Base-by-base conservation (phyloP, 1,140 invertebrate species). In the Agrypnia vestita region DNA sequence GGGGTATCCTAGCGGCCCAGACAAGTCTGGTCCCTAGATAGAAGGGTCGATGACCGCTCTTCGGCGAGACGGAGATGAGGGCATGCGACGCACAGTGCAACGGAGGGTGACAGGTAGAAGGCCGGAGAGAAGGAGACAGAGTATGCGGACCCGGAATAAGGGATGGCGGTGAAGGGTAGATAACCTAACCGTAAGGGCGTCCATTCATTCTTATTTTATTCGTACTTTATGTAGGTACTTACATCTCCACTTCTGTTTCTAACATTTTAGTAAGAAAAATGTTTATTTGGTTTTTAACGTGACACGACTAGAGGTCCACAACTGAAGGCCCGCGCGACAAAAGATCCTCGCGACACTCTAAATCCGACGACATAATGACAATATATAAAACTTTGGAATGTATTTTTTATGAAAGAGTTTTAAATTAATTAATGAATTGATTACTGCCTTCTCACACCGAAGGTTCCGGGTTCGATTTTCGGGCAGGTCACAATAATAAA, bases 1-100 rank as follows among this genome's bases (percentile, higher is more conserved):
- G 25, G 25, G 25, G 25, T 35, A 35, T 35, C 25, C 55, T 15
- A 11, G 3, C 15, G 15, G 55, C 13, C 21, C 25, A 64, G 61
- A 64, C 61, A 64, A 7, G 61, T 64, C 61, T 64, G 61, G 61
- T 64, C 19, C 19, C 61, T 10, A 25, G 61, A 64, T 35, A 13
- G 15, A 59, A 7, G 55, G 61, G 10, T 64, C 61, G 35, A 9
- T 64, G 61, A 64, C 61, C 61, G 59, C 59, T 62, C 61, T 25
- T 25, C 21, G 21, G 19, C 10, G 35, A 6, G 61, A 64, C 19
- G 35, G 21, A n/a, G 61, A 43, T n/a, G 49, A 17, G 19, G 15
- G 15, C 56, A 25, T 19, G 61, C 61, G 49, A 9, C 49, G 11
- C 1, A 15, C 25, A 51, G 49, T 35, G 21, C 13, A n/a, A 25